Base-by-base conservation (phyloP, 2,113 vertebrate species). In the Suricata suricatta region DNA sequence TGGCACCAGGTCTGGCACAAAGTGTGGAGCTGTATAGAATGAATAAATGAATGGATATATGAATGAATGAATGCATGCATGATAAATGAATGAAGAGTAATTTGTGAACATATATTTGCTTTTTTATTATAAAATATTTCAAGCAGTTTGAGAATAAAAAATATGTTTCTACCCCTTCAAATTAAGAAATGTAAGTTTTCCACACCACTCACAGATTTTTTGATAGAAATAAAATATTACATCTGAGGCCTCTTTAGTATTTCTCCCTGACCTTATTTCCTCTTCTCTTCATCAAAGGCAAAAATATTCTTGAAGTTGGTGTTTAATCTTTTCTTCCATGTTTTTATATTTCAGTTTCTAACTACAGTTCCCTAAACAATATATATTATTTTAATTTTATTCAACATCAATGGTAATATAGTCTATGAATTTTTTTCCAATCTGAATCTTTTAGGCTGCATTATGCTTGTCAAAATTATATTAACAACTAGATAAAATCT, bases 331-430 rank as follows among this genome's bases (percentile, higher is more conserved):
- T 27, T 68, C 41, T 33, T 47, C 50, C 27, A 60, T 25, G 33
- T 27, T 80, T 96, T 90, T 71, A 33, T 95, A 77, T 77, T 88
- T 94, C 33, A 77, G 82, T 7, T 91, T 74, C 16, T 7, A 71
- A 66, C 83, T 33, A 77, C 33, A 63, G 0, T 82, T 60, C 9
- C 21, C 64, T 57, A 54, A 92, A 47, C 3, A 84, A 44, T 6
- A 27, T 27, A 50, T 68, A 13, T 57, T 83, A n/a, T 54, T 88
- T 82, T 68, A 47, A 80, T 57, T 27, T 90, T 85, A 54, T 63
- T 96, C 27, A 89, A 25, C 33, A 89, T n/a, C 80, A 92, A 16
- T 38, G 5, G 23, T 74, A 96, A 64, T 38, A n/a, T 2, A 16
- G 1, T 4, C 23, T 52, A 64, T 44, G 10, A 38, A 57, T 35